Conservation (phyloP, 2,113 vertebrate genomes). For the Tetrax tetrax region DNA sequence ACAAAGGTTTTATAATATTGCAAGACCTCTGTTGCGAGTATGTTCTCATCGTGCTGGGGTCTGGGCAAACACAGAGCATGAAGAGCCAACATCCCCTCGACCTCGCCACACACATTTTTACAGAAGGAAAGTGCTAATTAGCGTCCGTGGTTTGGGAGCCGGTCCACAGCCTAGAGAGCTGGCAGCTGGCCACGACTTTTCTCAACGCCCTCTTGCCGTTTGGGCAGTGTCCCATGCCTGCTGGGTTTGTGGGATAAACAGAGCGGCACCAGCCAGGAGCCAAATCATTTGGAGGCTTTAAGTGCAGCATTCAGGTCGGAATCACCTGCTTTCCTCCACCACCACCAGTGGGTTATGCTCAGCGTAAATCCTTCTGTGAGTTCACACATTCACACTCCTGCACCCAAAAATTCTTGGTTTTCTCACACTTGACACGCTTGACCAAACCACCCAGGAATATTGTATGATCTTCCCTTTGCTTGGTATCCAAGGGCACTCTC, state of each 20-base stretch:
- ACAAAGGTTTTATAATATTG: neutral
- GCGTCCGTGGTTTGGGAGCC: neutral
- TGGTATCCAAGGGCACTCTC: neutral
- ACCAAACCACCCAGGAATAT: neutral
- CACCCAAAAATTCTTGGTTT: neutral
- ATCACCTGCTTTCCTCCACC: neutral
- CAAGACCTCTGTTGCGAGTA: neutral
- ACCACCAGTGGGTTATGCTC: accelerated
- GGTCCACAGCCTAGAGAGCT: neutral
- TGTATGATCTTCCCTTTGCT: neutral
- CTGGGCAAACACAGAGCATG: neutral
- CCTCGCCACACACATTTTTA: neutral
- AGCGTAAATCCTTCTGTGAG: accelerated
- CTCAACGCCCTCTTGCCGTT: neutral
- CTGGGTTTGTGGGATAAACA: conserved; percentile 37
- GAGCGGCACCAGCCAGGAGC: neutral
- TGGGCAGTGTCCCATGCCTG: neutral
- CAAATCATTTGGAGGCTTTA: neutral
- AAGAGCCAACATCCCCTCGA: neutral
- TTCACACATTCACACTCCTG: neutral
- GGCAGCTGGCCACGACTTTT: conserved; percentile 17
- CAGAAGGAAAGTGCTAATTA: conserved; percentile 18
- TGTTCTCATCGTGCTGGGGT: accelerated
- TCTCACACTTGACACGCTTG: neutral
- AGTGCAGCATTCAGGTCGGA: neutral